phyloP scores from a whole-genome alignment of 2,113 vertebrate genomes.

The Ophthalmolycus amberensis region DNA sequence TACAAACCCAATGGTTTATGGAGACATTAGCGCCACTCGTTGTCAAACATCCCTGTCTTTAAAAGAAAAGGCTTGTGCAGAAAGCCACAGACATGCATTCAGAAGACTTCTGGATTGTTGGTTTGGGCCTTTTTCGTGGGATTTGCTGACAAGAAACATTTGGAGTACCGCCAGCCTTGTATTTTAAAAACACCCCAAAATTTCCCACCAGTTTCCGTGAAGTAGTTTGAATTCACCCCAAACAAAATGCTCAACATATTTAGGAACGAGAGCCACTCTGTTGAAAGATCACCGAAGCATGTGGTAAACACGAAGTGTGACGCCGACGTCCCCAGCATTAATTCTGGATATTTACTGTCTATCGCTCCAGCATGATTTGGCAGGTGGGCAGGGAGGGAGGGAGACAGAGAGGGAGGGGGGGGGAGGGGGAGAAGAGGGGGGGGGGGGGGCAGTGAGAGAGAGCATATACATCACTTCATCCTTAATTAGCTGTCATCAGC shows the following conservation, averaged over 20 bases:
- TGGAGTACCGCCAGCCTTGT: not conserved
- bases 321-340: constrained; percentile 31
- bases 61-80: not conserved
- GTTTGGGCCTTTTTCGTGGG: not conserved
- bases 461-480: constrained; percentile 80
- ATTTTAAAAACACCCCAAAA: not conserved
- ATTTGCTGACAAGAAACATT: not conserved
- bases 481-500: constrained; percentile 83
- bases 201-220: not conserved
- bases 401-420: not conserved
- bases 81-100: not conserved
- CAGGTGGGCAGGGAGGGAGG: constrained; percentile 65
- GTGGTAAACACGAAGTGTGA: constrained; percentile 46
- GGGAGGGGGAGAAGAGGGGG: not conserved
- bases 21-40: no score
- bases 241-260: constrained; percentile 2
- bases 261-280: not conserved
- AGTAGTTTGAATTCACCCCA: not conserved
- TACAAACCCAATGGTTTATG: no score
- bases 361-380: constrained; percentile 63
- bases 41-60: not conserved
- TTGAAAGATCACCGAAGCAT: constrained; percentile 24
- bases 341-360: constrained; percentile 58
- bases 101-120: not conserved
- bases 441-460: not conserved